Evolutionary conservation across 2,797 vertebrate species (phyloP), one percentile per base, ranked within the genome.

Genomic region (Heteromormyrus szaboi): DNA sequence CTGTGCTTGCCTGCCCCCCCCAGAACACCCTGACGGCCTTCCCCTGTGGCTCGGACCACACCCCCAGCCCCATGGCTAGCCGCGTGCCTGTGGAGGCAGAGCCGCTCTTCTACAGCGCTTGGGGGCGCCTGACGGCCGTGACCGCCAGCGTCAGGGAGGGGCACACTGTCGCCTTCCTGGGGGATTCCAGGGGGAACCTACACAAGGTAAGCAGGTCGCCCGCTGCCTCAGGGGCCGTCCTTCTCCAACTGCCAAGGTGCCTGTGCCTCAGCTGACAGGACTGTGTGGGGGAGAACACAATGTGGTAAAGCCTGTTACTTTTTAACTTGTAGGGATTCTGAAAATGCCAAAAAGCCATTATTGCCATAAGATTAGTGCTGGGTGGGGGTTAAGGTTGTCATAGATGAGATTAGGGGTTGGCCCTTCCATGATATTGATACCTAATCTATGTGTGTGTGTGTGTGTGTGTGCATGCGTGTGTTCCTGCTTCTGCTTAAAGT

Each of bases 31-130:
- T 99, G 8, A 97, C 97, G 51, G 97, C 98, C 0, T 99, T 98
- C 89, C 97, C 98, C 0, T 99, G 98, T 54, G 98, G 98, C 87
- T 99, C 98, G 8, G 98, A 99, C 94, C 98, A 99, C 94, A 99
- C 98, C 0, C 98, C 98, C 8, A 99, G 98, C 91, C 98, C 98
- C 0, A 99, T 99, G 97, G 98, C 98, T 29, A 99, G 98, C 93
- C 94, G 94, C 0, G 90, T 95, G 0, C 95, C 98, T 0, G 92
- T 99, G 91, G 95, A 96, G 93, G 95, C 96, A 46, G 90, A 93
- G 0, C 95, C 97, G 0, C 92, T 96, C 46, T 96, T 97, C 93
- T 96, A 96, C 91, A 97, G 95, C 62, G 93, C 93, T 0, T 93
- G 94, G 0, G 94, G 96, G 29, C 97, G 96, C 76, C 95, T 99